Conservation (phyloP, 1,140 invertebrate genomes). For the Probaryconus sp. region DNA sequence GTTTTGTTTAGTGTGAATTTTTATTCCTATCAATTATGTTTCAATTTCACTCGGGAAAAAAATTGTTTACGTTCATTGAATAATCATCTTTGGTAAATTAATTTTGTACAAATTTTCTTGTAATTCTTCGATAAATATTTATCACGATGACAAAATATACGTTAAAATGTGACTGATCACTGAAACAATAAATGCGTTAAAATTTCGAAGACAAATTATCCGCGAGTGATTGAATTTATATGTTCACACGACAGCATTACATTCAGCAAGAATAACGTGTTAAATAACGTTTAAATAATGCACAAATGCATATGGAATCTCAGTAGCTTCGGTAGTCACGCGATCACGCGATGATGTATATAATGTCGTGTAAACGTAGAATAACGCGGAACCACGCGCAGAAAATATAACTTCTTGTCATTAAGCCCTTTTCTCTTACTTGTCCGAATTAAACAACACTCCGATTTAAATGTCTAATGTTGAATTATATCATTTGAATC, state of each 20-base stretch:
- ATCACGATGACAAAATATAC: too few species aligned
- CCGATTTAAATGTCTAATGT: too few species aligned
- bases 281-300: slow-evolving; percentile 56
- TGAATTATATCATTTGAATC: too few species aligned
- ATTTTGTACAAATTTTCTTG: too few species aligned
- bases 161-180: too few species aligned
- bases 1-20: too few species aligned
- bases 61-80: too few species aligned
- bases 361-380: slow-evolving; percentile 7
- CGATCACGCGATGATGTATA: slow-evolving; percentile 43
- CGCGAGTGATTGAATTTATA: slow-evolving; percentile 28
- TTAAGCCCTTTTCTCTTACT: not conserved
- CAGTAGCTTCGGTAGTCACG: slow-evolving; percentile 28
- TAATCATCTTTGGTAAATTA: too few species aligned
- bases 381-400: not conserved
- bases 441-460: not conserved
- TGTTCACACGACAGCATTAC: slow-evolving; percentile 24
- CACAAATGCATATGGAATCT: slow-evolving; percentile 44
- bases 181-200: too few species aligned
- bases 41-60: too few species aligned
- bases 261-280: slow-evolving; percentile 30
- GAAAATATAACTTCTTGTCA: not conserved
- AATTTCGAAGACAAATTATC: slow-evolving; percentile 32
- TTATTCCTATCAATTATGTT: too few species aligned
- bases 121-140: too few species aligned